Percentiles rank a stretch among this genome's conserved stretches.
Conservation (phyloP, 2,888 invertebrate genomes). For the Latrodectus hesperus region DNA sequence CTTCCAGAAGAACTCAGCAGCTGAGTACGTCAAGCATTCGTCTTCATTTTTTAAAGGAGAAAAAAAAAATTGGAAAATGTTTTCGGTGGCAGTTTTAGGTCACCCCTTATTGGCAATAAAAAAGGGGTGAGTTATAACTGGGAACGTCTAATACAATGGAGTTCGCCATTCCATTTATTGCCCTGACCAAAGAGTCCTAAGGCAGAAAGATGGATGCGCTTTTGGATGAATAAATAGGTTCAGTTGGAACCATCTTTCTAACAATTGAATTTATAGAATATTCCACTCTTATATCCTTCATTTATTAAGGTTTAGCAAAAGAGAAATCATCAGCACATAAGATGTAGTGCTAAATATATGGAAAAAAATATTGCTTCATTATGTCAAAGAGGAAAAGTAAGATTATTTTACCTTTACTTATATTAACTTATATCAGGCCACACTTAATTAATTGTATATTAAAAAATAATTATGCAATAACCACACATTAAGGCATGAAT, state of each 20-base stretch:
- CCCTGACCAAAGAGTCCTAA: constrained; percentile 21
- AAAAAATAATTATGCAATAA: no score
- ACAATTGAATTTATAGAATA: constrained; percentile 59
- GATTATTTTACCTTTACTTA: no score
- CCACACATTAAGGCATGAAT: no score
- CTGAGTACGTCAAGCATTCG: constrained; percentile 61
- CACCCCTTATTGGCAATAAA: constrained; percentile 68
- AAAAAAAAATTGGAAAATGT: constrained; percentile 65
- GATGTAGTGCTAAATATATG: no score
- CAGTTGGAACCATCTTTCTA: constrained; percentile 22
- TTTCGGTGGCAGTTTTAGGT: constrained; percentile 68
- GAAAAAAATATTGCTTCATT: no score
- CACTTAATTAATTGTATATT: no score
- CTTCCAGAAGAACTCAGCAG: constrained; percentile 33
- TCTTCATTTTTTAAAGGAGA: constrained; percentile 67
- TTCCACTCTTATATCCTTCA: neutral
- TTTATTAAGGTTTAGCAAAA: neutral
- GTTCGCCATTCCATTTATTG: constrained; percentile 67
- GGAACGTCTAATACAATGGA: constrained; percentile 44
- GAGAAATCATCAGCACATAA: no score
- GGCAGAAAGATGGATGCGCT: constrained; percentile 60
- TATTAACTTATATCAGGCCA: no score
- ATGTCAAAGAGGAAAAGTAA: no score
- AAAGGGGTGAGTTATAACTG: constrained; percentile 65
- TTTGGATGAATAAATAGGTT: constrained; percentile 60